Conservation (phyloP, 2,888 invertebrate species). For the Acrocyrtus sp. region DNA sequence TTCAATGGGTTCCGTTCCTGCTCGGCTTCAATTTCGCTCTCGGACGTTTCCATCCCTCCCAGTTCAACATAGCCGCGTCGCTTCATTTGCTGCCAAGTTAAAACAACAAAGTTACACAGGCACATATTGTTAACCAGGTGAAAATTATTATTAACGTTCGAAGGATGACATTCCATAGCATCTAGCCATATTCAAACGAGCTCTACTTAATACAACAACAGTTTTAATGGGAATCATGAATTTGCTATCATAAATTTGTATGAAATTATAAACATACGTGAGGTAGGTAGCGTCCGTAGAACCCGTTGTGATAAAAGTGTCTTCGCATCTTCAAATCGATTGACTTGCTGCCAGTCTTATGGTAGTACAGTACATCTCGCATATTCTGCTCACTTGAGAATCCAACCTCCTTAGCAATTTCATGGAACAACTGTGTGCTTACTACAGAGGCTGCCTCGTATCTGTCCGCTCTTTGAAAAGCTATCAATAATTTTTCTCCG, state of each 20-base stretch:
- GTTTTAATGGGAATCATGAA: no score
- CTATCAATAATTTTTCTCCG: no score
- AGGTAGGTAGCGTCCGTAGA: not conserved
- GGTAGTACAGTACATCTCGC: not conserved
- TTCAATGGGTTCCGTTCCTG: not conserved
- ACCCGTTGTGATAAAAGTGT: not conserved
- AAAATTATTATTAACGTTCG: not conserved
- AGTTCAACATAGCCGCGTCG: not conserved
- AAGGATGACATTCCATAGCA: no score
- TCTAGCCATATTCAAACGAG: not conserved
- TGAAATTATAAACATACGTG: no score
- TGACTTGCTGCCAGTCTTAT: not conserved
- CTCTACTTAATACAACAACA: not conserved
- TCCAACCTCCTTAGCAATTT: no score
- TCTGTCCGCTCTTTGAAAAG: no score
- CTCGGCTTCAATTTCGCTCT: not conserved
- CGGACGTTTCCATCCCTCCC: not conserved
- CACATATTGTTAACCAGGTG: no score
- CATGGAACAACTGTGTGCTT: no score
- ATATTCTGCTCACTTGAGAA: no score
- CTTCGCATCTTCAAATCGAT: not conserved
- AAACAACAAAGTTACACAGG: no score
- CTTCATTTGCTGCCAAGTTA: conserved; percentile 3
- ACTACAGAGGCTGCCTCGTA: no score
- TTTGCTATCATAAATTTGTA: no score